These are phyloP conservation scores for Podiceps cristatus DNA, from an alignment of 2,113 vertebrate species.

Conservation along the genomic window DNA sequence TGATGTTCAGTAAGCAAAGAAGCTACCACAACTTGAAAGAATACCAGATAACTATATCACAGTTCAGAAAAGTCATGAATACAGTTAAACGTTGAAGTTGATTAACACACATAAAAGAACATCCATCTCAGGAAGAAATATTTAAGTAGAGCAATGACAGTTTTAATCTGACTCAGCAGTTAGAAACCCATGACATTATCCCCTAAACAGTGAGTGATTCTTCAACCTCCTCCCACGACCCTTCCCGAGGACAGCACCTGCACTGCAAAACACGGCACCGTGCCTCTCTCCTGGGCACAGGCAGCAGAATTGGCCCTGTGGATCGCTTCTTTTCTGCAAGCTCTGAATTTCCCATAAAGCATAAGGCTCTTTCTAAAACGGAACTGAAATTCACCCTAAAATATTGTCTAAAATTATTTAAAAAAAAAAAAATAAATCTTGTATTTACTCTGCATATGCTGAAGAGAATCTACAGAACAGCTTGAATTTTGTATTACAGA, in stretches of 20 bases:
- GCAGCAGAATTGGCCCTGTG: not conserved
- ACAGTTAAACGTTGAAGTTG: not conserved
- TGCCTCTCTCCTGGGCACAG: not conserved
- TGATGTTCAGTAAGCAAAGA: not conserved
- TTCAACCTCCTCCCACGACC: not conserved
- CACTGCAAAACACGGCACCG: accelerated
- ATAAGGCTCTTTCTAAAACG: not conserved
- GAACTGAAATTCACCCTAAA: not conserved
- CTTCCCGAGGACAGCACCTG: not conserved
- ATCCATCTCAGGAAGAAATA: not conserved
- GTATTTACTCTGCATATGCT: not conserved
- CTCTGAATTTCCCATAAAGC: not conserved
- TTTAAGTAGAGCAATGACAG: not conserved
- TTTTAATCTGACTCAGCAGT: not conserved
- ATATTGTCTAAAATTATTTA: not conserved
- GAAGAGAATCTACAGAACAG: not conserved
- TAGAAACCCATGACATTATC: not conserved
- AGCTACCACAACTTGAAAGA: not conserved
- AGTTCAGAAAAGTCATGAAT: not conserved
- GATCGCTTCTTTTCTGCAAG: not conserved
- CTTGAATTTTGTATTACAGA: not conserved
- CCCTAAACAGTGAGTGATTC: not conserved
- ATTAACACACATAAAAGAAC: not conserved
- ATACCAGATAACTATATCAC: not conserved
- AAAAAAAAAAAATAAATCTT: not conserved